Evolutionary conservation across 2,888 invertebrate species (phyloP), one percentile per base, ranked within the genome.

Genomic region (Nephrotoma guestfalica): DNA sequence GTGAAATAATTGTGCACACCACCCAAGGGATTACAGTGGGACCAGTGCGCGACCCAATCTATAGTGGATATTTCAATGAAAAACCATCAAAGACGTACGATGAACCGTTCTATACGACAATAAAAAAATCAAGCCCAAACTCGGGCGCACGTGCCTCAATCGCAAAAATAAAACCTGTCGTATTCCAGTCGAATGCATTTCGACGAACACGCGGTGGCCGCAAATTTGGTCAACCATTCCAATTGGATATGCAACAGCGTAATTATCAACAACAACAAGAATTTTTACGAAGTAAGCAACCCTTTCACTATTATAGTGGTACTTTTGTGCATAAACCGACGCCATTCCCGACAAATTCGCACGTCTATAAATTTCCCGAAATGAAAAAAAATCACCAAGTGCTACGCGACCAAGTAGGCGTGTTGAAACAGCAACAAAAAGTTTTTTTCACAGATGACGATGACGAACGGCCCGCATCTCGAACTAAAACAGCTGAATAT

Each of bases 391-490:
- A 84, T 41, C 84, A 84, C 15, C 84, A 41, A 84, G 41, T n/a
- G 6, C 42, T 84, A 6, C 83, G 88, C 88, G 90, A 91, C 83
- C 91, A 92, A 87, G 89, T 93, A 13, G 90, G 91, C 15, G 89
- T 90, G 2, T 89, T 93, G 86, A 91, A 92, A 87, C 91, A 92
- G 87, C 90, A 92, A 86, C 93, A 93, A 87, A 91, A 91, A 18
- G 86, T 91, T 2, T 92, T 91, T 89, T 93, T 92, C 88, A 91
- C 91, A 43, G 92, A 93, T 87, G 92, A 92, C 88, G 89, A 89
- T 4, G 92, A 93, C 88, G 92, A 93, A 88, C 93, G 93, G 89
- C 93, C 93, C n/a, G 92, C 92, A 89, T 87, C 91, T 5, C 88
- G 89, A 45, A 88, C 11, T n/a, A 30, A 71, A 3, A 6, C 9